A percentile compares a stretch with the other conserved stretches of the same genome.
Conservation (phyloP, 2,888 invertebrate genomes). For the Chirona hameri region DNA sequence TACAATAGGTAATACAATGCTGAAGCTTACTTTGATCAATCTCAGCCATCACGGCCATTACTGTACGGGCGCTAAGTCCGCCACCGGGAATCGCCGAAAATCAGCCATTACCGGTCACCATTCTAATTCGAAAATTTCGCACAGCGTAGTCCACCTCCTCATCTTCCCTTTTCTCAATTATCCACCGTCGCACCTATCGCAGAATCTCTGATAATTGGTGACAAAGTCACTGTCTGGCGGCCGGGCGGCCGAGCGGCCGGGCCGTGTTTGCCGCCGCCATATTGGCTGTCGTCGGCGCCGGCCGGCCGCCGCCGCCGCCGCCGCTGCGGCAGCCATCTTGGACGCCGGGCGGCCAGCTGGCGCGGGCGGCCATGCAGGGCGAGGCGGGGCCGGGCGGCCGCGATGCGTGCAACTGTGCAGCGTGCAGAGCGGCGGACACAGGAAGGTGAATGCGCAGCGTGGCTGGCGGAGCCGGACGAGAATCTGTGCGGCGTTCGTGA, state of each 20-base stretch:
- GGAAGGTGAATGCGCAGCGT: background rate
- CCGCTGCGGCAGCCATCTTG: conserved; percentile 27
- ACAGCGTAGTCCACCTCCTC: background rate
- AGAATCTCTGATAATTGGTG: background rate
- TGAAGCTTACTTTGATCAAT: too few species aligned
- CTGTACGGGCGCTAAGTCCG: too few species aligned
- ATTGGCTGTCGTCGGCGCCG: background rate
- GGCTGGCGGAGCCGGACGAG: background rate
- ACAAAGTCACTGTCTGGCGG: background rate
- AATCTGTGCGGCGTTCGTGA: too few species aligned
- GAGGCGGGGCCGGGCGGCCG: background rate
- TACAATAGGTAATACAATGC: too few species aligned
- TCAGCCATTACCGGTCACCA: background rate
- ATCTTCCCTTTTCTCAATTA: background rate
- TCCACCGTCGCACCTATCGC: too few species aligned
- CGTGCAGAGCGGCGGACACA: background rate
- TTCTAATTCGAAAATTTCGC: background rate
- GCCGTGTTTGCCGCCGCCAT: conserved; percentile 26
- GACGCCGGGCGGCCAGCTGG: background rate
- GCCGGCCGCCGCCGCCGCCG: conserved; percentile 1
- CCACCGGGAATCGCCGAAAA: background rate
- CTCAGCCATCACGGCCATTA: too few species aligned
- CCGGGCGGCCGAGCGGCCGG: background rate
- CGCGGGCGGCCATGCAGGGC: background rate
- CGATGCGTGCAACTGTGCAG: background rate